Evolutionary conservation across 2,113 vertebrate genomes (phyloP).

Genomic region (Podarcis cretensis): DNA sequence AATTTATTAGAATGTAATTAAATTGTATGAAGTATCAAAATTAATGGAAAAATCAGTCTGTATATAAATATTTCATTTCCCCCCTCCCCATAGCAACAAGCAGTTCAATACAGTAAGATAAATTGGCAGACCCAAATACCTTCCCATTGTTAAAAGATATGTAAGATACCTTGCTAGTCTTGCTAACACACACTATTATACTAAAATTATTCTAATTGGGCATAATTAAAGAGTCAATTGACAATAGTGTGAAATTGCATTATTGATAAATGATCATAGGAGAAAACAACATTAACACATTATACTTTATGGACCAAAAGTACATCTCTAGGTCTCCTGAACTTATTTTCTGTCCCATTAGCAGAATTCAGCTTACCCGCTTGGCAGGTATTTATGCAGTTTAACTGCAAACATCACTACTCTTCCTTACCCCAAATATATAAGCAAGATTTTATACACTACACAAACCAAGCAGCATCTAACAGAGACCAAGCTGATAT

Average conservation of each 20-base stretch:
- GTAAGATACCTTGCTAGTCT: constrained; percentile 13
- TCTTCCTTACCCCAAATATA: neutral
- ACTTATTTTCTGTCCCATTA: neutral
- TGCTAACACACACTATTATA: neutral
- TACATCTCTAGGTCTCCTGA: neutral
- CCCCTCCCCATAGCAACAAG: neutral
- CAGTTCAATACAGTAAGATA: too few relatives aligned
- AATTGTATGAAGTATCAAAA: neutral
- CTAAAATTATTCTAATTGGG: neutral
- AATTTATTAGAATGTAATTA: neutral
- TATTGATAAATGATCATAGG: constrained; percentile 1
- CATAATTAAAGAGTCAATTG: neutral
- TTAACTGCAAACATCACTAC: neutral
- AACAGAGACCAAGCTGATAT: neutral
- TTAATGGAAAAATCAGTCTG: neutral
- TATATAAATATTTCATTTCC: neutral
- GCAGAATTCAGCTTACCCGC: neutral
- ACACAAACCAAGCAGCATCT: neutral
- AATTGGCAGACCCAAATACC: neutral
- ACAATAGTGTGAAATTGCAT: fast-evolving
- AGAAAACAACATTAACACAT: constrained; percentile 16
- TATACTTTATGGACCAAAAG: neutral
- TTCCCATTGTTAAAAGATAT: neutral
- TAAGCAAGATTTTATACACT: neutral
- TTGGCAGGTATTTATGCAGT: neutral